phyloP scores from a whole-genome alignment of 1,140 invertebrate species.

The Andricus grossulariae region DNA sequence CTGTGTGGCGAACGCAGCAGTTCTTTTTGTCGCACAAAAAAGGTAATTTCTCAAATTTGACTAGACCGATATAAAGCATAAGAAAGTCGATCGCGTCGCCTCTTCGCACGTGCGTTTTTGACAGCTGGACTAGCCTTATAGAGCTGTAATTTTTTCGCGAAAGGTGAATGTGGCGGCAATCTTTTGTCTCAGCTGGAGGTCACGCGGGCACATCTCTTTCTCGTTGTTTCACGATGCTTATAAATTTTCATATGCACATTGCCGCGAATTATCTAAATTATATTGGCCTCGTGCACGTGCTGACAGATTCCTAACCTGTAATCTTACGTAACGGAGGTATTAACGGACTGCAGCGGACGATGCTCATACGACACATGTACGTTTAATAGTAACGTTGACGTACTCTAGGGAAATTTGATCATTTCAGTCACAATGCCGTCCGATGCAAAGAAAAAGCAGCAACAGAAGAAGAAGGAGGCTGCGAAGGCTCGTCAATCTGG shows the following conservation, averaged over 20 bases:
- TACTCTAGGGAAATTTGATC: not conserved
- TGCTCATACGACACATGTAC: no score
- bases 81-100: not conserved
- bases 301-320: conserved; percentile 27
- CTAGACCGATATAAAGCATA: not conserved
- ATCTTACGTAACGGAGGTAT: conserved; percentile 2
- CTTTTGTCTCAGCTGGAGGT: conserved; percentile 28
- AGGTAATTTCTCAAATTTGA: conserved; percentile 4
- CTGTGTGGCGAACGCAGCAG: not conserved
- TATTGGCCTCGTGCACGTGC: not conserved
- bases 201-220: not conserved
- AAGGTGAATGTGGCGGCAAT: conserved; percentile 13
- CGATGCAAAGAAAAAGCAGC: conserved; percentile 97
- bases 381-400: no score
- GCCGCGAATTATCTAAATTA: not conserved
- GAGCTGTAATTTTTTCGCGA: not conserved
- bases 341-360: no score
- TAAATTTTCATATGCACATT: not conserved
- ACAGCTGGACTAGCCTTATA: conserved; percentile 4
- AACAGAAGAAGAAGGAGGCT: conserved; percentile 97
- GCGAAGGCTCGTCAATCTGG: conserved; percentile 86
- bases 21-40: conserved; percentile 15
- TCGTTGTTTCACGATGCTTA: not conserved
- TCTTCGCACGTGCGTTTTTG: not conserved
- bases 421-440: conserved; percentile 87